Percentiles rank a stretch among this genome's conserved stretches.
phyloP scores from a whole-genome alignment of 2,113 vertebrate genomes.

The Dendropsophus ebraccatus region DNA sequence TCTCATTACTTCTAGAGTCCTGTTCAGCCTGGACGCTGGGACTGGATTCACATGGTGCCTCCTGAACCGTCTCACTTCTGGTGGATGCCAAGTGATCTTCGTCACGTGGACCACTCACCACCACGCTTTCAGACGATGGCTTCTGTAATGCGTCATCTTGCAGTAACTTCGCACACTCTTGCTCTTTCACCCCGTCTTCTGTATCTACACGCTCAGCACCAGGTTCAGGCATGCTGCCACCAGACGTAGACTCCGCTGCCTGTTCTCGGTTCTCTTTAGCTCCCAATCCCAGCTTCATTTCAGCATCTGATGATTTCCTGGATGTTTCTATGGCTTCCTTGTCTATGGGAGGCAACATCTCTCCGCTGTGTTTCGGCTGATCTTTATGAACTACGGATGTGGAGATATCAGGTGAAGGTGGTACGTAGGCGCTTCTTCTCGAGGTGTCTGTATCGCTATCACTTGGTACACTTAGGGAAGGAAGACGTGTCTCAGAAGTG shows the following conservation, averaged over 20 bases:
- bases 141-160: not conserved
- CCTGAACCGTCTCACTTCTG: not conserved
- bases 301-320: not conserved
- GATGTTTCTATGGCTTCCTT: not conserved
- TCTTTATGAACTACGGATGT: not conserved
- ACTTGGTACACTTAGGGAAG: slow-evolving; percentile 58
- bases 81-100: slow-evolving; percentile 6
- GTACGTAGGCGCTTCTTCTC: not conserved
- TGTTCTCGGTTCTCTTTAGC: not conserved
- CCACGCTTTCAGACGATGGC: not conserved
- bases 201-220: not conserved
- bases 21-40: no score
- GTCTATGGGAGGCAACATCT: not conserved
- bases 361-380: not conserved
- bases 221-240: not conserved
- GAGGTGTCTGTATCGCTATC: slow-evolving; percentile 64
- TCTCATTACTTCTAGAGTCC: not conserved
- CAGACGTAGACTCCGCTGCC: not conserved
- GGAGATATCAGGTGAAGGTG: not conserved
- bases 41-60: not conserved
- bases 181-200: not conserved
- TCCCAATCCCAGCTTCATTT: not conserved
- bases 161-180: not conserved
- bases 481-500: slow-evolving; percentile 1
- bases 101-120: not conserved